Evolutionary conservation across 2,888 invertebrate genomes (phyloP), one percentile per base, ranked within the genome.

Genomic region (Blastobasis adustella): DNA sequence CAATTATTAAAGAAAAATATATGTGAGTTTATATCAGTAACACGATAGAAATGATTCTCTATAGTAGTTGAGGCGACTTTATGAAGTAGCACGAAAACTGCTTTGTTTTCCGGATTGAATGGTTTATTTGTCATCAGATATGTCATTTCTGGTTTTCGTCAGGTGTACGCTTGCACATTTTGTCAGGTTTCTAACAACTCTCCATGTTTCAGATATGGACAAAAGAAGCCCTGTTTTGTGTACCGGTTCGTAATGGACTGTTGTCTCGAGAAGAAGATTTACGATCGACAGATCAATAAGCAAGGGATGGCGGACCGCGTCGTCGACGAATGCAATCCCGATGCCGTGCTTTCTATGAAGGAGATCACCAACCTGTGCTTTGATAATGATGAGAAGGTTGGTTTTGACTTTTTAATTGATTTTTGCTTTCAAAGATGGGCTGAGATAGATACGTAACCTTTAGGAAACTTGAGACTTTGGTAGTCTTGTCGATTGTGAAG

Each of bases 231-330:
- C 0, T 98, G 98, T 68, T 98, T 95, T 77, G 97, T 99, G 5
- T 99, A 99, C 78, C 92, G 99, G 44, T 91, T 99, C 55, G 98
- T 99, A 5, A 98, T 98, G 79, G 99, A 99, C 79, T 97, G 97
- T 79, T 98, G 97, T 62, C 90, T 99, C 60, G 99, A 99, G 76
- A 96, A 98, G 83, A 97, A 98, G 82, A 99, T 99, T 58, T 99
- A 99, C 77, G 99, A 99, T 73, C 89, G 99, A 38, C 99, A 99
- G 89, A 96, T 99, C 58, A 98, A 96, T 76, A 99, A 99, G 73
- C 98, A 98, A 82, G 98, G 98, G 54, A 98, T 99, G 95, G 96
- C 98, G 0, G 98, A 99, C 81, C 91, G 99, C 10, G 98, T 99
- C 5, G 98, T 99, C 0, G 99, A 99, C 83, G 99, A 99, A 76